Percentiles rank a stretch among this genome's conserved stretches.
These are phyloP conservation scores for Sebastes miniatus DNA, from an alignment of 2,797 vertebrate species.

Conservation along the genomic window DNA sequence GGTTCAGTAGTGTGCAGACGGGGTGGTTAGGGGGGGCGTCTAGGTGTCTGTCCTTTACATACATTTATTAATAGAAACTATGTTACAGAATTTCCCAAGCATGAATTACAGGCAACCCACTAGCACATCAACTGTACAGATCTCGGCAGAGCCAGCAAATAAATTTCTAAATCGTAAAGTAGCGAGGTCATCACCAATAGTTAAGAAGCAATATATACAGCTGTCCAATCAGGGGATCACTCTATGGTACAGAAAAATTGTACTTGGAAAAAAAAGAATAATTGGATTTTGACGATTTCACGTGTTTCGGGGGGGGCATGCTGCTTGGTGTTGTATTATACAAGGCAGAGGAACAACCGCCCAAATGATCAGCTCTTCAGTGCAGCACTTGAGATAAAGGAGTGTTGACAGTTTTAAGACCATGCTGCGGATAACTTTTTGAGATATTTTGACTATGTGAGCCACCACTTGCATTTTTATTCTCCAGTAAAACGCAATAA, in stretches of 20 bases:
- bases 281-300: conserved; percentile 40
- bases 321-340: conserved; percentile 63
- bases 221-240: conserved; percentile 67
- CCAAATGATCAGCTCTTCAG: conserved; percentile 42
- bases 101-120: conserved; percentile 82
- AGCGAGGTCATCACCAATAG: conserved; percentile 71
- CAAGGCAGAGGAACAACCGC: conserved; percentile 54
- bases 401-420: conserved; percentile 21
- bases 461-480: conserved; percentile 10
- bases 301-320: conserved; percentile 40
- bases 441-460: neutral
- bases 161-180: conserved; percentile 62
- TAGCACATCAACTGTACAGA: conserved; percentile 78
- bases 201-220: conserved; percentile 83
- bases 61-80: conserved; percentile 84
- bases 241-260: conserved; percentile 71
- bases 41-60: conserved; percentile 72
- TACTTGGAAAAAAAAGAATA: conserved; percentile 27
- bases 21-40: conserved; percentile 28
- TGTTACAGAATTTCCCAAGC: conserved; percentile 80
- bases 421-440: conserved; percentile 37
- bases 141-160: conserved; percentile 70
- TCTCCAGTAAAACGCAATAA: conserved; percentile 45
- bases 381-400: conserved; percentile 43
- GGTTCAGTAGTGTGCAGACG: conserved; percentile 70